Evolutionary conservation across 2,113 vertebrate genomes (phyloP), one percentile per base, ranked within the genome.

Genomic region (Myotis brandtii): DNA sequence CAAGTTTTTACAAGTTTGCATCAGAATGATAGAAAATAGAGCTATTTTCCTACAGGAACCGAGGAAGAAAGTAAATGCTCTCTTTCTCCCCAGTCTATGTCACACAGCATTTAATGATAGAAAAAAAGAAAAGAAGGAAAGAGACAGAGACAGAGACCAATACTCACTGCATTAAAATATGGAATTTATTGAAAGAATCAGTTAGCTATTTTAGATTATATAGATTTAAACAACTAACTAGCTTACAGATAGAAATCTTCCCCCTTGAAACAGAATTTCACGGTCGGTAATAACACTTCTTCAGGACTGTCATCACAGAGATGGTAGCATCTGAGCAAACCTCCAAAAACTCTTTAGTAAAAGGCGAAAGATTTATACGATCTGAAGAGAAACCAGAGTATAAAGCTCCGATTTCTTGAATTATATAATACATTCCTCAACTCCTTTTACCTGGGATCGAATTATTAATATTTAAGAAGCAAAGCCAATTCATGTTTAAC

Each of bases 391-490:
- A 62, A 62, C 59, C 59, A 27, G 59, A 27, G 59, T 27, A 62
- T 27, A 25, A 84, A 89, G 67, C 56, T 93, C 69, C 37, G 16
- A 40, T 40, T 86, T 93, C 43, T 67, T 72, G 27, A 69, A 90
- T 89, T 94, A 62, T n/a, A 70, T 2, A 64, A 5, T 87, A 23
- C 12, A 43, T 82, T 93, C 62, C 73, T 92, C 76, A 84, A 27
- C 66, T n/a, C 8, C 25, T 54, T 77, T 89, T 79, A 52, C 46
- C 67, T 66, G 25, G 66, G n/a, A 96, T 59, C 92, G 59, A 43
- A 50, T 75, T 73, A 77, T 90, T 96, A 92, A 96, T 91, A 93
- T 73, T 96, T 96, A 92, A 97, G 56, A 93, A 95, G 72, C 16
- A 77, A 89, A 85, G 18, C 37, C 48, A 56, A 92, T 89, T 89